Base-by-base conservation (phyloP, 2,888 invertebrate genomes). In the Boloria euphrosyne region DNA sequence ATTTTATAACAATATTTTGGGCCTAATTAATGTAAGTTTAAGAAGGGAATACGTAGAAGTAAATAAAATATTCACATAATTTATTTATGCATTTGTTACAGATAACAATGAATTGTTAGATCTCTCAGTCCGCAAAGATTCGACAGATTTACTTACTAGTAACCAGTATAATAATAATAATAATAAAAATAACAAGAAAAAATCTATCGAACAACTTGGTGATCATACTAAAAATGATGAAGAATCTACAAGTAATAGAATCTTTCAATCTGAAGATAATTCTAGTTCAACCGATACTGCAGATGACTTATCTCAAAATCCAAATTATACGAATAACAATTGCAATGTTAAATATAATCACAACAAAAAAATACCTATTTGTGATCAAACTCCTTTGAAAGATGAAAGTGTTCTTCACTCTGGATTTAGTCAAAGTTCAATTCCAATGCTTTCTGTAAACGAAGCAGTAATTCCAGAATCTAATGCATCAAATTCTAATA, bases 251-350 rank as follows among this genome's bases (percentile, higher is more conserved):
- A 10, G 13, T 27, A 22, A 46, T 46, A 57, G 46, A n/a, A 46
- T 22, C 10, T 46, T 2, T 22, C 46, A 10, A 13, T 46, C 22
- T 46, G 22, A 46, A 46, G 44, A 57, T 1, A 57, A 10, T 27
- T 22, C 57, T 13, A 7, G 10, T 46, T 57, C 44, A 5, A 57
- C 46, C 14, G 44, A 46, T 22, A 57, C 22, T 5, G 16, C 22
- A 13, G n/a, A 13, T 1, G 22, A 22, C 1, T 22, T 22, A 22
- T 22, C 22, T 46, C 5, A 44, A 27, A 46, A 5, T 46, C 44
- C 44, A 57, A n/a, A 22, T 57, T 46, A 46, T 57, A 46, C 22
- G n/a, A 57, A 57, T 27, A 57, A 57, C 22, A 57, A 57, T n/a
- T 57, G 13, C 5, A 57, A 46, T 10, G 44, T n/a, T n/a, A 16